Evolutionary conservation across 37 sponge, comb jelly and placozoan species (phyloP), one percentile per base, ranked within the genome.

Genomic region (Trichoplax adhaerens): DNA sequence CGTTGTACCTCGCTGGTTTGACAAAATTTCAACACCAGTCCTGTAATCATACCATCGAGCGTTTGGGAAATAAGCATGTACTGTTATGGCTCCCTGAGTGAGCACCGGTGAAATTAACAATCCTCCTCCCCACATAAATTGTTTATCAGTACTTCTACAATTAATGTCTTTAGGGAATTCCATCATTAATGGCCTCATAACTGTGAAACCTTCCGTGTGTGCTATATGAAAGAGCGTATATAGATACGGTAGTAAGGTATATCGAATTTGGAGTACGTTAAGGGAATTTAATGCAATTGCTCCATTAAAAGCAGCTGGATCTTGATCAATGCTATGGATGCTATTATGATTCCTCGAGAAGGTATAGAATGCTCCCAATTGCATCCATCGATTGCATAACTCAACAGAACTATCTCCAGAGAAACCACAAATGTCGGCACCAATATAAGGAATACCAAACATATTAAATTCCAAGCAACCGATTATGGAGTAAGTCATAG

Each of bases 401-500:
- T 91, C 82, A 50, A 79, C 82, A 48, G 81, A 49, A 1, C 3
- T 49, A 64, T 56, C 73, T 64, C 71, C 91, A 73, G 63, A 59
- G 55, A 91, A 91, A n/a, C 91, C 91, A 76, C 91, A 86, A 57
- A 91, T 91, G 64, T 91, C 91, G 29, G 84, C 87, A 1, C 91
- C 91, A 52, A 86, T 82, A 82, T 85, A 58, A 3, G 91, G 87
- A 10, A 91, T 81, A 1, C 87, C 91, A 72, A 91, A 83, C 53
- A 91, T 58, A 2, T 73, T 60, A 64, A 91, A 91, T 62, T 91
- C 76, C 52, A 91, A 78, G 3, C 86, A 84, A 5, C 86, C 86
- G 65, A 82, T 71, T 53, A 87, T 84, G 5, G 88, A 87, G 48
- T 57, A 54, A 46, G 53, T 54, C 53, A 87, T 46, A 58, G 83